Base-by-base conservation (phyloP, 2,113 vertebrate genomes). In the Ceuthmochares aereus region DNA sequence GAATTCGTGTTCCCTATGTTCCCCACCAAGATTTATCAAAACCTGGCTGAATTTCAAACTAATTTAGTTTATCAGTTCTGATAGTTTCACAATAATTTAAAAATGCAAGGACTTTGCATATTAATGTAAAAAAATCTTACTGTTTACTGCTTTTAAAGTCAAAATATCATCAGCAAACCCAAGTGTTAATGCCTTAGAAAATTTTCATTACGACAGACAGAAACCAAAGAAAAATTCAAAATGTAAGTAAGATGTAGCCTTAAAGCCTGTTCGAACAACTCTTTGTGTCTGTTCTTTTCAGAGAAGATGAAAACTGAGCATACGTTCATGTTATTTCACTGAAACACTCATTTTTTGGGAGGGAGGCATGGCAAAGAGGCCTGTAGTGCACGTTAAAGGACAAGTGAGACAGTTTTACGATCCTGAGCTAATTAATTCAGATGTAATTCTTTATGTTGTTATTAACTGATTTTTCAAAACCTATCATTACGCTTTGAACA, bases 331-430 rank as follows among this genome's bases (percentile, higher is more conserved):
- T n/a, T 75, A 3, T 69, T 85, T 80, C 83, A 81, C 51, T 51
- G 62, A 73, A 68, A 69, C 67, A 36, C 10, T 55, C 1, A 18
- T 73, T 86, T 88, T 42, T 85, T 27, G 34, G 40, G 40, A 72
- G 30, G 8, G 26, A 69, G 5, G 30, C 6, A 30, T 2, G 8
- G 27, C 49, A 45, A 64, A 79, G 14, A 67, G 12, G 34, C 62
- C 54, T 3, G 4, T 15, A 18, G 8, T 42, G 4, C 36, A 34
- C 0, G 0, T 60, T 80, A 72, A 85, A 60, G 45, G 40, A 64
- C 42, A 76, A 64, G 9, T 9, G n/a, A 72, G 36, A 36, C n/a
- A 67, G 37, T 81, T 52, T 80, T 49, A 89, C 77, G 55, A 66
- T 77, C 42, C 43, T 54, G 49, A 5, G 36, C 18, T 68, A 68